Percentiles rank a stretch among this genome's conserved stretches.
These are phyloP conservation scores for Octomys mimax DNA, from an alignment of 2,797 vertebrate genomes.

Conservation along the genomic window DNA sequence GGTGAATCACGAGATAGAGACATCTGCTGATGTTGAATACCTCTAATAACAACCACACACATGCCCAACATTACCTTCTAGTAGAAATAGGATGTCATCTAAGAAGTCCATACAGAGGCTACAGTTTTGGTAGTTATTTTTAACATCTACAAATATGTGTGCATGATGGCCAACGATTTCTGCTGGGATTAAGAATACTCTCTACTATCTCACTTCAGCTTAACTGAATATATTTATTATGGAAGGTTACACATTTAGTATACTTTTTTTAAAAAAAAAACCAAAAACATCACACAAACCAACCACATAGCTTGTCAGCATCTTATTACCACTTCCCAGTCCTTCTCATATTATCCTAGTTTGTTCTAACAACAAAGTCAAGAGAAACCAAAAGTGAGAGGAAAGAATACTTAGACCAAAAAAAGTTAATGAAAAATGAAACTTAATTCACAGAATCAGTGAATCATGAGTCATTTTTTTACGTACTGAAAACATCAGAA, in stretches of 20 bases:
- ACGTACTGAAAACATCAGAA: neutral
- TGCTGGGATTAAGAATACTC: neutral
- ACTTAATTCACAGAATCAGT: slow-evolving; percentile 2
- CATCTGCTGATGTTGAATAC: slow-evolving; percentile 13
- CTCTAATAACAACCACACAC: neutral
- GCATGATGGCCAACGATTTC: neutral
- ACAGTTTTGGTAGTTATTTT: neutral
- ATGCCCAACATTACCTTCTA: neutral
- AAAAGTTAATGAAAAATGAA: slow-evolving; percentile 31
- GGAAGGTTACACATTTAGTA: neutral
- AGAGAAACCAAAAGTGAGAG: slow-evolving; percentile 29
- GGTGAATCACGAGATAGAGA: slow-evolving; percentile 39
- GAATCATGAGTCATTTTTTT: neutral
- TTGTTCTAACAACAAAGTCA: slow-evolving; percentile 37
- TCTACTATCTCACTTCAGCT: neutral
- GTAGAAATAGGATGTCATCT: slow-evolving; percentile 25
- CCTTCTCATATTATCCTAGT: neutral
- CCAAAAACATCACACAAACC: neutral
- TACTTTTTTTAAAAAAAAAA: slow-evolving; percentile 28
- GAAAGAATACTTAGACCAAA: neutral
- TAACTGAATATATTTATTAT: slow-evolving; percentile 46
- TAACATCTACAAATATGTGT: neutral
- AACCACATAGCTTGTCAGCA: slow-evolving; percentile 24
- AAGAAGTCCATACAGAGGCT: slow-evolving; percentile 8
- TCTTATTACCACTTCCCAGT: slow-evolving; percentile 26